A percentile compares a stretch with the other conserved stretches of the same genome.
These are phyloP conservation scores for Origma solitaria DNA, from an alignment of 2,113 vertebrate species.

Conservation along the genomic window DNA sequence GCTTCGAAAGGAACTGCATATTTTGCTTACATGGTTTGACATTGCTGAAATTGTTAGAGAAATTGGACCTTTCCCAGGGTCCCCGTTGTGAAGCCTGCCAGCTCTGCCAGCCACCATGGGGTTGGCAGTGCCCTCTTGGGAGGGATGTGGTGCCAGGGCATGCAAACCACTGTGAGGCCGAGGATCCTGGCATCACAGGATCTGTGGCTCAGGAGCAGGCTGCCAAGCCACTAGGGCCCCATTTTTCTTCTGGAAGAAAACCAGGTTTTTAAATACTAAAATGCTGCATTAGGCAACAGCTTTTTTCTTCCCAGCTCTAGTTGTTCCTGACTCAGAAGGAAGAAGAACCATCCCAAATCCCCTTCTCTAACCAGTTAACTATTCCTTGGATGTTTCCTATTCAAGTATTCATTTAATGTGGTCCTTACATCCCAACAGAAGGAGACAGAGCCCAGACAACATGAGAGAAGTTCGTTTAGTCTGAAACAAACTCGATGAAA, in stretches of 20 bases:
- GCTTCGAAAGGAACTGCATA: neutral
- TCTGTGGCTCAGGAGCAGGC: slow-evolving; percentile 21
- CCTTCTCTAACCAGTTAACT: neutral
- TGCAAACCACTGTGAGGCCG: neutral
- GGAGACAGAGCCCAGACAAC: neutral
- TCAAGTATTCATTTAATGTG: neutral
- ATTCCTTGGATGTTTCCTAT: neutral
- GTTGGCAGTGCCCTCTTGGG: neutral
- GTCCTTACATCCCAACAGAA: neutral
- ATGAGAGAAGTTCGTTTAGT: neutral
- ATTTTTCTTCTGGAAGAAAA: slow-evolving; percentile 36
- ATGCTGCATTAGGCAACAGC: neutral
- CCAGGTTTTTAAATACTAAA: slow-evolving; percentile 14
- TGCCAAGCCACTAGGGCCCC: slow-evolving; percentile 30
- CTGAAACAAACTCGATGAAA: neutral
- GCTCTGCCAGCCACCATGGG: neutral
- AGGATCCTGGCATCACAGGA: neutral
- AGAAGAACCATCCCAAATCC: neutral
- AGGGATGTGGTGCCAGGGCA: neutral
- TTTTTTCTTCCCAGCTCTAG: neutral
- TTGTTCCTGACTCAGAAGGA: neutral
- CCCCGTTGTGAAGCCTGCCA: neutral
- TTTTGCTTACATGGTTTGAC: neutral
- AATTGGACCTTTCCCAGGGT: neutral
- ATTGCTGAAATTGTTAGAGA: neutral